A percentile compares a stretch with the other conserved stretches of the same genome.
Conservation (phyloP, 1,140 invertebrate genomes). For the Parasteatoda tepidariorum region DNA sequence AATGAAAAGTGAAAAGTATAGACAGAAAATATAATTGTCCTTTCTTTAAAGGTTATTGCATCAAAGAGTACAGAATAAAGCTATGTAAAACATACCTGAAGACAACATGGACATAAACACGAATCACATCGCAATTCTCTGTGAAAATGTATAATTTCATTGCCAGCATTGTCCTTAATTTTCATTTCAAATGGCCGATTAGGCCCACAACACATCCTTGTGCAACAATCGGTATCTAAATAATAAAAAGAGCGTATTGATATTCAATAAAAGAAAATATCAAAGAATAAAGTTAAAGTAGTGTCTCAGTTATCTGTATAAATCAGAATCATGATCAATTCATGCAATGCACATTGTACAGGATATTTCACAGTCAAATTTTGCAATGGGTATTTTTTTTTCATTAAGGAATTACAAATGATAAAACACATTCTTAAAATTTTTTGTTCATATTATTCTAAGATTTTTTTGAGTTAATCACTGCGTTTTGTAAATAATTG, state of each 20-base stretch:
- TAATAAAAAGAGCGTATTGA: slow-evolving; percentile 1
- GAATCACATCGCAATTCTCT: slow-evolving; percentile 79
- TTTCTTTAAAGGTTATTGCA: too few relatives aligned
- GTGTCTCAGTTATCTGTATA: not conserved
- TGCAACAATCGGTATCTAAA: slow-evolving; percentile 80
- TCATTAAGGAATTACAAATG: too few relatives aligned
- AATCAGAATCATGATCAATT: not conserved
- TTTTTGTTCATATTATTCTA: too few relatives aligned
- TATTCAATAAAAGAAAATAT: not conserved
- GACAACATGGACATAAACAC: slow-evolving; percentile 86
- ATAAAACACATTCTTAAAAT: too few relatives aligned
- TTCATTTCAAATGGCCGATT: slow-evolving; percentile 87
- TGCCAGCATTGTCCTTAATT: slow-evolving; percentile 81
- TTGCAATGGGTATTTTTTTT: too few relatives aligned
- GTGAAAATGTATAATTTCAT: slow-evolving; percentile 80
- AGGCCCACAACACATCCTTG: slow-evolving; percentile 81
- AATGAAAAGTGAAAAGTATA: not conserved
- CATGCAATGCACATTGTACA: not conserved
- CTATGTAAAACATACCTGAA: slow-evolving; percentile 76
- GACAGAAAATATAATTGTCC: not conserved
- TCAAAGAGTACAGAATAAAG: too few relatives aligned
- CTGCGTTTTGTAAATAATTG: too few relatives aligned
- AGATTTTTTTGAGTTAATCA: too few relatives aligned
- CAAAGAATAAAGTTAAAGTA: not conserved
- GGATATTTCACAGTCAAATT: too few relatives aligned